Evolutionary conservation across 2,888 invertebrate genomes (phyloP), one percentile per base, ranked within the genome.

Genomic region (Caenorhabditis japonica): DNA sequence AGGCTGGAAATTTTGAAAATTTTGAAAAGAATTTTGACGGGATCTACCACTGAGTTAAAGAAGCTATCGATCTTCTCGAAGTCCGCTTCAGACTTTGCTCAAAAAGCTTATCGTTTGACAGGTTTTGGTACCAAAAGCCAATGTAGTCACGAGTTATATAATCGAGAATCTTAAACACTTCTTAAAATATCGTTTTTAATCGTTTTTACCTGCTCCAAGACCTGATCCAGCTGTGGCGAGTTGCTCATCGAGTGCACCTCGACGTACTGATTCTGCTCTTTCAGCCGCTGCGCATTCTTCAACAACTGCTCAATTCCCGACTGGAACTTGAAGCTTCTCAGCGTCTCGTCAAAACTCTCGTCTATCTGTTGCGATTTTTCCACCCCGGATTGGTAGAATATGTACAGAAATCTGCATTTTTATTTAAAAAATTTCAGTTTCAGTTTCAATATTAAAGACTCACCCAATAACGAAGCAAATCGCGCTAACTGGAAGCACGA

Each of bases 91-190:
- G 51, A 47, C 76, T 79, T 41, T 84, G 80, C 23, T 77, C 76
- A 43, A 87, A 83, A 19, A 75, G n/a, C 23, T 62, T 60, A 25
- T 87, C 86, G 15, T 75, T 78, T 5, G 84, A 77, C 10, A 87
- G 39, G 39, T 77, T 62, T 21, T 77, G 75, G 64, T 87, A 87
- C 87, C 87, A 87, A 4, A 80, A 73, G 34, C 82, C 85, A 5
- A 88, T 77, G 61, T 82, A 88, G 61, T 88, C 87, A 1, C 86
- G 79, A 15, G 86, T 77, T 7, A 83, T 60, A 36, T 75, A 79
- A 33, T 76, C 70, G 8, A 87, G 66, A 44, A 85, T 83, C 82
- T 84, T 51, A 46, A 70, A 61, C 4, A 36, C 34, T 19, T 38
- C 13, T 3, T 4, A 46, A 34, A 5, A 4, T 19, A 23, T 7